Evolutionary conservation across 2,888 invertebrate genomes (phyloP).

Genomic region (Drosophila silvestris): DNA sequence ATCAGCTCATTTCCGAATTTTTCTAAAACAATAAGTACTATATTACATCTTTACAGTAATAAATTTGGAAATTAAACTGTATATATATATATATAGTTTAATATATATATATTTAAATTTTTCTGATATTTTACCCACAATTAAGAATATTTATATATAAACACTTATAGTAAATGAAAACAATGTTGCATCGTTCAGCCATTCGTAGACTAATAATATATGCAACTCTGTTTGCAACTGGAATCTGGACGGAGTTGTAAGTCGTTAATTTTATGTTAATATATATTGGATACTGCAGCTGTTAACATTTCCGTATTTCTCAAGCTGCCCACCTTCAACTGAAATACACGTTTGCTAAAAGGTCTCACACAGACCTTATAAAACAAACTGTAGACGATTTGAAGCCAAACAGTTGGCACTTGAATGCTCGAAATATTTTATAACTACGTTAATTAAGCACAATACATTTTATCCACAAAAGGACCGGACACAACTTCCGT

Average conservation of each 20-base stretch:
- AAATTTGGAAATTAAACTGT: background rate
- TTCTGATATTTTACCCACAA: too few relatives aligned
- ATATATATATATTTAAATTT: background rate
- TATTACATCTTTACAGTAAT: background rate
- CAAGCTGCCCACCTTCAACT: constrained; percentile 16
- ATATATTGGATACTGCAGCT: background rate
- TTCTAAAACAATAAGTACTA: background rate
- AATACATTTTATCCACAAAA: constrained; percentile 17
- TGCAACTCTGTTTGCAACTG: background rate
- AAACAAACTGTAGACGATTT: constrained; percentile 24
- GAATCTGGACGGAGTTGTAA: background rate
- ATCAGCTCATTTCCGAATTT: background rate
- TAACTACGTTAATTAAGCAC: constrained; percentile 4
- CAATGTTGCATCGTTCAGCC: background rate
- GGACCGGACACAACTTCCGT: constrained; percentile 25
- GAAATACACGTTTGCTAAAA: background rate
- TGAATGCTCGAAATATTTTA: constrained; percentile 12
- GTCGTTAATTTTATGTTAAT: background rate
- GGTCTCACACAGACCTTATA: constrained; percentile 27
- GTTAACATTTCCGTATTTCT: constrained; percentile 4
- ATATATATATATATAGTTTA: background rate
- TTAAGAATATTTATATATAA: background rate
- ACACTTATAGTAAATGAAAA: background rate
- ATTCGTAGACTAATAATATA: background rate
- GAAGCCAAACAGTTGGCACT: constrained; percentile 42